Percentiles rank a stretch among this genome's conserved stretches.
Conservation (phyloP, 2,113 vertebrate genomes). For the Trogon surrucura region DNA sequence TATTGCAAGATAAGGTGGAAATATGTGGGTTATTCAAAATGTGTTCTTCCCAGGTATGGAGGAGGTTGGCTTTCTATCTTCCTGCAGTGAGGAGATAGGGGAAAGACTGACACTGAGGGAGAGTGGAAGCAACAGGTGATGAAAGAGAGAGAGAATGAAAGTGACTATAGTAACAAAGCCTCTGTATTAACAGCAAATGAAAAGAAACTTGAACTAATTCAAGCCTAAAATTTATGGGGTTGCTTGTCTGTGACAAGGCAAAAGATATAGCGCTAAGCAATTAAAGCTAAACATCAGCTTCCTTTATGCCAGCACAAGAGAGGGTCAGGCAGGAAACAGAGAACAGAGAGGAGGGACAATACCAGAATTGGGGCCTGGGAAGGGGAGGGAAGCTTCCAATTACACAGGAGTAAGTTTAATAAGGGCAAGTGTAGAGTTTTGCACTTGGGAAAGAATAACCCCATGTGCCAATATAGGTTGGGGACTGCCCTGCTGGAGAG, state of each 20-base stretch:
- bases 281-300: neutral
- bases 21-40: slow-evolving; percentile 30
- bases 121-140: slow-evolving; percentile 9
- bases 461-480: too few species aligned
- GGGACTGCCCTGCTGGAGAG: too few species aligned
- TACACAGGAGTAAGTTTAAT: neutral
- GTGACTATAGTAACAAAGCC: slow-evolving; percentile 31
- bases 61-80: neutral
- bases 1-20: neutral
- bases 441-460: too few species aligned
- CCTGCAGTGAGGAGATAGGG: neutral
- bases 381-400: neutral
- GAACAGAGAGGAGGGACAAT: neutral
- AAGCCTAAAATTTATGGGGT: neutral
- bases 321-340: neutral
- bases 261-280: neutral
- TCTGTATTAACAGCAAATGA: slow-evolving; percentile 41
- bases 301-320: neutral
- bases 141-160: slow-evolving; percentile 41
- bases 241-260: neutral
- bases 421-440: too few species aligned
- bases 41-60: neutral
- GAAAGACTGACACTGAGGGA: slow-evolving; percentile 23
- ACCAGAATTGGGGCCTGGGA: neutral
- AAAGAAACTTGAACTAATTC: slow-evolving; percentile 37